phyloP scores from a whole-genome alignment of 1,140 invertebrate genomes.

The Drosophila lini region DNA sequence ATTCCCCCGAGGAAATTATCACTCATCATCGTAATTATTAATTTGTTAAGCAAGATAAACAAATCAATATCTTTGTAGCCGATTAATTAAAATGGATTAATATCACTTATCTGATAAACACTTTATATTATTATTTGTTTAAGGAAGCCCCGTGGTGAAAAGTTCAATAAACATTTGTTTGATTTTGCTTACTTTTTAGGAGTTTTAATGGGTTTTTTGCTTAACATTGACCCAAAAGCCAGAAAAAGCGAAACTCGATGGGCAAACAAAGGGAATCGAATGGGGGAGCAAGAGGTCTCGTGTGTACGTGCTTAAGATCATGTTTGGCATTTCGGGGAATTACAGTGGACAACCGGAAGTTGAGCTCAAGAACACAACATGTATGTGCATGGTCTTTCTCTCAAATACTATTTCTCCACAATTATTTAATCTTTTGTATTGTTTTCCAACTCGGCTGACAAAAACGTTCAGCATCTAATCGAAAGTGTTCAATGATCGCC shows the following conservation, averaged over 20 bases:
- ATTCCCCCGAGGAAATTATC: background rate
- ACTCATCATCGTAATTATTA: background rate
- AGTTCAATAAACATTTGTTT: slow-evolving; percentile 3
- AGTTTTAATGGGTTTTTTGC: background rate
- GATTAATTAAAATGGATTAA: slow-evolving; percentile 1
- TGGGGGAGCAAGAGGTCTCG: slow-evolving; percentile 4
- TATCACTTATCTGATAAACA: background rate
- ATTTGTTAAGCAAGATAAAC: background rate
- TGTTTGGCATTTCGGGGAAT: slow-evolving; percentile 20
- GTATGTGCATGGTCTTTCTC: background rate
- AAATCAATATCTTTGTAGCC: background rate
- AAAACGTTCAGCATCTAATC: slow-evolving; percentile 40
- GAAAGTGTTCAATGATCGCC: background rate
- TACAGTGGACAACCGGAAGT: slow-evolving; percentile 27
- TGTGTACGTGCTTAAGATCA: slow-evolving; percentile 58
- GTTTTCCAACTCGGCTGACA: slow-evolving; percentile 13
- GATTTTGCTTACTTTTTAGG: background rate
- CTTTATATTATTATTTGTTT: background rate
- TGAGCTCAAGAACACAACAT: background rate
- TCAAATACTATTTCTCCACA: background rate
- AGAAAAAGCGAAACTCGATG: slow-evolving; percentile 10
- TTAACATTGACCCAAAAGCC: slow-evolving; percentile 44
- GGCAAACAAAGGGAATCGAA: slow-evolving; percentile 16
- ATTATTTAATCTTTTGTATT: background rate
- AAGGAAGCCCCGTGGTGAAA: background rate